Evolutionary conservation across 37 sponge, comb jelly and placozoan genomes (phyloP).

Genomic region (Tethya wilhelma): DNA sequence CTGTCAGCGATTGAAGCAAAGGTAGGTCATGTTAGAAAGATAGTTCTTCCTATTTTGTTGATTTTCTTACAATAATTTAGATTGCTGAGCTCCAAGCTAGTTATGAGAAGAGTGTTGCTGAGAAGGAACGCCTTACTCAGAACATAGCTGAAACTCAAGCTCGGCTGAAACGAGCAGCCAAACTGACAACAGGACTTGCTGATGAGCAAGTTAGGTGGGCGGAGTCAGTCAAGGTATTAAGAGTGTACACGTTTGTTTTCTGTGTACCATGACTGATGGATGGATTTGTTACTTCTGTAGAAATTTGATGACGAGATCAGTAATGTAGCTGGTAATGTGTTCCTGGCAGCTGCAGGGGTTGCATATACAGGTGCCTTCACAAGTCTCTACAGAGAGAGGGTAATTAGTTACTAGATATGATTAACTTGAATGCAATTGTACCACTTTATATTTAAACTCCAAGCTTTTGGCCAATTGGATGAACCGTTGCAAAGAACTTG

Average conservation of each 20-base stretch:
- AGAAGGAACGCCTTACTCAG: constrained; percentile 88
- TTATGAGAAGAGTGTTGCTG: constrained; percentile 84
- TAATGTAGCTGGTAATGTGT: constrained; percentile 99
- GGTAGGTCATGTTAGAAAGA: constrained; percentile 21
- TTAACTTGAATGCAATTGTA: neutral
- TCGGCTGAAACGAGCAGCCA: constrained; percentile 87
- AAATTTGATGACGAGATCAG: constrained; percentile 86
- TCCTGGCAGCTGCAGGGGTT: constrained; percentile 97
- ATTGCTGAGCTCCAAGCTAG: constrained; percentile 70
- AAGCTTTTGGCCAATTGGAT: constrained; percentile 90
- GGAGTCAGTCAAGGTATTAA: constrained; percentile 80
- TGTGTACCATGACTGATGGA: neutral
- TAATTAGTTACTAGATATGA: constrained; percentile 19
- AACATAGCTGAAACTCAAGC: constrained; percentile 89
- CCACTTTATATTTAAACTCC: neutral
- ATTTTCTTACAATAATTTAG: constrained; percentile 8
- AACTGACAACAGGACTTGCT: constrained; percentile 94
- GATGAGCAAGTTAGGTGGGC: constrained; percentile 98
- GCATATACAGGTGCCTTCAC: constrained; percentile 99
- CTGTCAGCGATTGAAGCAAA: constrained; percentile 90
- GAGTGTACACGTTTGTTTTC: neutral
- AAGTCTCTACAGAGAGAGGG: constrained; percentile 82
- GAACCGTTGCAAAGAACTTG: constrained; percentile 82
- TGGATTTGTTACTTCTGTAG: constrained; percentile 21
- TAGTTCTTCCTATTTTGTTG: neutral